Evolutionary conservation across 2,888 invertebrate species (phyloP), one percentile per base, ranked within the genome.

Genomic region (Protophormia terraenovae): DNA sequence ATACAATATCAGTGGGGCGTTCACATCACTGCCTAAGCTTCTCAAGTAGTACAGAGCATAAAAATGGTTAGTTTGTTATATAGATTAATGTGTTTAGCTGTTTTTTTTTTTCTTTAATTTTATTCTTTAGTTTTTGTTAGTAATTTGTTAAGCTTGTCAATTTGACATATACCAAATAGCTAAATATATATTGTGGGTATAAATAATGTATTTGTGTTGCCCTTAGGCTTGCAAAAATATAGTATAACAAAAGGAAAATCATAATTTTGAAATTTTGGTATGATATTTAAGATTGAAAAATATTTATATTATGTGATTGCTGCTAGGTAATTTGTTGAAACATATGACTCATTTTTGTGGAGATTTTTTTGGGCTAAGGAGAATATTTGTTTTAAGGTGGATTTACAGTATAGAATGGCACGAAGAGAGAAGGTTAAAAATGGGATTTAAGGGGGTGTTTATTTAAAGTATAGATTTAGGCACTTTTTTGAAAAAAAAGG

Each of bases 141-240:
- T 72, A 58, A 83, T 79, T 79, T 79, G 67, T 64, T 75, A 53
- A 38, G 66, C 19, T 76, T 73, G 78, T 72, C 83, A 66, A 60
- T 62, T 80, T 41, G 76, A 76, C 84, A 72, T 80, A 81, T 73
- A 50, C 76, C 71, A 72, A 58, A 84, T 80, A 38, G 10, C 14
- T 50, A 45, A 62, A 50, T 14, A 12, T 32, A 66, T 50, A 58
- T 38, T 72, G 32, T 45, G 47, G 38, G 27, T 58, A 47, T 47
- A 5, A 27, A 24, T 41, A 64, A 35, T 62, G 38, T 67, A 41
- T 69, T 41, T 19, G 53, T 50, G 60, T 38, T 3, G 50, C 64
- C 76, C 53, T 16, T 3, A 22, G 72, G 72, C n/a, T 47, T 38
- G 27, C 6, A 29, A 19, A 16, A 22, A 53, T 12, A 53, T 14